Conservation (phyloP, 2,888 invertebrate species). For the Melinopterus prodromus region DNA sequence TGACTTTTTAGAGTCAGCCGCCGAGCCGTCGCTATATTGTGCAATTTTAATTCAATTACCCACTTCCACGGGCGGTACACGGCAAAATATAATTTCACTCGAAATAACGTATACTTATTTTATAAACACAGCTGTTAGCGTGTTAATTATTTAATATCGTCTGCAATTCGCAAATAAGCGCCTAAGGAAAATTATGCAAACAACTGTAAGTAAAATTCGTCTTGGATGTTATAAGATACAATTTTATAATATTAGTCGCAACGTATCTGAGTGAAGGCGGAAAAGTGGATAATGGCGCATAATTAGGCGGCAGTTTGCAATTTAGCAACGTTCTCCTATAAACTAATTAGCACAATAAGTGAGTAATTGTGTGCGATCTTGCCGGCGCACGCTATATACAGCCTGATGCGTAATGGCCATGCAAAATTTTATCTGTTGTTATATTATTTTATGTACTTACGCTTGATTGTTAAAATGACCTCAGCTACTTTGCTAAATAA, state of each 20-base stretch:
- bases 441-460: not conserved
- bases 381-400: not conserved
- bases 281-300: not conserved
- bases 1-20: not conserved
- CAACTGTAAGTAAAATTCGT: not conserved
- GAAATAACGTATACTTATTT: not conserved
- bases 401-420: not conserved
- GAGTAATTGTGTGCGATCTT: constrained; percentile 4
- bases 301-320: constrained; percentile 4
- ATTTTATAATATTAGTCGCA: not conserved
- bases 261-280: not conserved
- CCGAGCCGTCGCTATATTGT: not conserved
- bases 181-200: not conserved
- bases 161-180: not conserved
- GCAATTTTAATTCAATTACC: constrained; percentile 4
- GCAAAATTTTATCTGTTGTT: not conserved
- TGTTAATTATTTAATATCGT: not conserved
- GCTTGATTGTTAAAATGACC: no score
- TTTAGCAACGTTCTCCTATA: not conserved
- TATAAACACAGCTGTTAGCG: not conserved
- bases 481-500: no score
- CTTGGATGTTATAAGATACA: not conserved
- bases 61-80: not conserved
- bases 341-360: constrained; percentile 4
- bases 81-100: not conserved